Percentiles rank a stretch among this genome's conserved stretches.
Evolutionary conservation across 2,888 invertebrate species (phyloP).

Genomic region (Autographa pulchrina): DNA sequence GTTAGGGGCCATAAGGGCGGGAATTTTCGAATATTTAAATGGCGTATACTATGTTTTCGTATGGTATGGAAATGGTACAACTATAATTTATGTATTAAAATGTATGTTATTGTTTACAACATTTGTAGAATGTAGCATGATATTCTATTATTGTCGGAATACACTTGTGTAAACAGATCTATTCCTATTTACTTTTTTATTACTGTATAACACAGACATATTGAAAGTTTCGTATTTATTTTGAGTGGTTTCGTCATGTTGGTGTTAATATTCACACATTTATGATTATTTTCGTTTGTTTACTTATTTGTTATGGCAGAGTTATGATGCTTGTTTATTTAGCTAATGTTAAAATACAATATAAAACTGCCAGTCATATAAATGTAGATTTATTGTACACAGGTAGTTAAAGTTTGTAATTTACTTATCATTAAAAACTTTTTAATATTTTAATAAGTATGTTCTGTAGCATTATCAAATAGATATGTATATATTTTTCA

Average conservation of each 20-base stretch:
- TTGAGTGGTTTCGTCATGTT: background rate
- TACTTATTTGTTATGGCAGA: background rate
- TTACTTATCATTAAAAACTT: too few species aligned
- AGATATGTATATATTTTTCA: too few species aligned
- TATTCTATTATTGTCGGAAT: background rate
- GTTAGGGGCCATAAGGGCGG: constrained; percentile 18
- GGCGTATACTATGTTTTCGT: background rate
- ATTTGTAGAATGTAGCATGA: background rate
- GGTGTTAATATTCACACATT: constrained; percentile 4
- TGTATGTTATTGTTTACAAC: background rate
- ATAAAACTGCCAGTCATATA: too few species aligned
- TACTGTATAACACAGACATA: background rate
- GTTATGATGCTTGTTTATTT: too few species aligned
- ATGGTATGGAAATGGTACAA: background rate
- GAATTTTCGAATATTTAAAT: constrained; percentile 14
- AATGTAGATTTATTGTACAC: too few species aligned
- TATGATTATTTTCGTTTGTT: background rate
- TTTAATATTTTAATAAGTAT: too few species aligned
- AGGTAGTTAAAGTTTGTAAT: too few species aligned
- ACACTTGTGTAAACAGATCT: constrained; percentile 1
- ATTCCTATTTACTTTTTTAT: background rate
- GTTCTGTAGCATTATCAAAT: too few species aligned
- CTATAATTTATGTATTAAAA: background rate
- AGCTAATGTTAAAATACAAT: too few species aligned
- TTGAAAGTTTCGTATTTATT: background rate